phyloP scores from a whole-genome alignment of 2,113 vertebrate genomes.

The Takifugu bimaculatus region DNA sequence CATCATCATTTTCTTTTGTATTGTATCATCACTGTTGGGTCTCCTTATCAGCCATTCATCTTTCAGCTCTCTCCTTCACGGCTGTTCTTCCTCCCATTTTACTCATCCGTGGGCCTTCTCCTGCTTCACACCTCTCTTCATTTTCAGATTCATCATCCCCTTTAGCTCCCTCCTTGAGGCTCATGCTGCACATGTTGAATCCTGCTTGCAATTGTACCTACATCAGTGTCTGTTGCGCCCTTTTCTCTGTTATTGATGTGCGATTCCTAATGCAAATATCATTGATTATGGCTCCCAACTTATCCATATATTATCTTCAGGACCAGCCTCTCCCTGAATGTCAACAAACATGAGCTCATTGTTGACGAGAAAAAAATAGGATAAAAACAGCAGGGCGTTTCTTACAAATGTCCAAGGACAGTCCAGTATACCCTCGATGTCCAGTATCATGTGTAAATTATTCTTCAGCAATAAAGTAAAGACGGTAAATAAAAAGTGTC shows the following conservation, averaged over 20 bases:
- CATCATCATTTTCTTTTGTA: too few relatives aligned
- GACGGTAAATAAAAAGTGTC: too few relatives aligned
- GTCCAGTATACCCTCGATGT: too few relatives aligned
- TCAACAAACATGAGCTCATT: constrained; percentile 7
- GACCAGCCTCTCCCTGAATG: constrained; percentile 1
- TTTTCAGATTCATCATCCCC: constrained; percentile 38
- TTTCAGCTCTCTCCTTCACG: neutral
- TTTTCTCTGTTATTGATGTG: constrained; percentile 4
- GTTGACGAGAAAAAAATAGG: neutral
- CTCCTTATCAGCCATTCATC: constrained; percentile 7
- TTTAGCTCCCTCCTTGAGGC: constrained; percentile 33
- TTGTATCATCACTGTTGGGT: neutral
- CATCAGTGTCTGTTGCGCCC: neutral
- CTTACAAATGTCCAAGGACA: too few relatives aligned
- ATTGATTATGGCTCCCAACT: constrained; percentile 11
- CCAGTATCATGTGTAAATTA: too few relatives aligned
- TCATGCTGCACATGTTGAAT: constrained; percentile 11
- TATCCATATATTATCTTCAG: constrained; percentile 5
- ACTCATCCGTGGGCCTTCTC: constrained; percentile 39
- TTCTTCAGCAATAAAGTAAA: too few relatives aligned
- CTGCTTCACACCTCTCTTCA: constrained; percentile 31
- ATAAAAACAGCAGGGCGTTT: too few relatives aligned
- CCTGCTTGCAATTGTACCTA: constrained; percentile 37
- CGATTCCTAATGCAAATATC: constrained; percentile 1
- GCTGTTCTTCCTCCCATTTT: constrained; percentile 6